phyloP scores from a whole-genome alignment of 64 coral and sea anemone species.

The Pocillopora verrucosa region DNA sequence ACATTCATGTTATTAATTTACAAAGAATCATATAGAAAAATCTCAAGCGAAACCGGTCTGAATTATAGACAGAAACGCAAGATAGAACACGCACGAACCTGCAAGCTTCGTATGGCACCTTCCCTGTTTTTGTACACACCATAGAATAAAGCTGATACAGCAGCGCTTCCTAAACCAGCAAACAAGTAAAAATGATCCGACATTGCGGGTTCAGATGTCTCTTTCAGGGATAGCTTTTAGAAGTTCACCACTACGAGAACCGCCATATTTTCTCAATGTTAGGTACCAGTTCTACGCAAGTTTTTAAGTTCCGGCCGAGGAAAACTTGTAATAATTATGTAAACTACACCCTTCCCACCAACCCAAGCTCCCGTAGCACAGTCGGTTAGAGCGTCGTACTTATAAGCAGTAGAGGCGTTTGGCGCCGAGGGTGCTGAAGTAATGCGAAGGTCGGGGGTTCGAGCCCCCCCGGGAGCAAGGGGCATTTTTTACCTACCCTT shows the following conservation, averaged over 20 bases:
- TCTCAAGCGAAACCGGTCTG: not conserved
- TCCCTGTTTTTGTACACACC: constrained; percentile 70
- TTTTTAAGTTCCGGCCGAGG: no score
- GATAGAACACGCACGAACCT: constrained; percentile 11
- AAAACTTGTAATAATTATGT: not conserved
- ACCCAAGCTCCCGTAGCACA: constrained; percentile 69
- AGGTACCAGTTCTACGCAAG: not conserved
- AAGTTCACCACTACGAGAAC: not conserved
- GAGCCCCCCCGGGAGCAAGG: constrained; percentile 60
- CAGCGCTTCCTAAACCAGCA: constrained; percentile 73
- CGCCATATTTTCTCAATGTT: constrained; percentile 1
- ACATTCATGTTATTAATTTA: no score
- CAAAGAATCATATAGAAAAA: not conserved
- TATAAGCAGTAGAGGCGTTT: constrained; percentile 60
- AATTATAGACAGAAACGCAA: no score
- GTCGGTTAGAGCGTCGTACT: constrained; percentile 80
- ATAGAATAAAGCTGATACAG: constrained; percentile 83
- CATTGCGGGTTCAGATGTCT: not conserved
- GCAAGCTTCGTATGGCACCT: constrained; percentile 36
- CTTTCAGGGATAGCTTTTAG: not conserved
- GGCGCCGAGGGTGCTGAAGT: constrained; percentile 41
- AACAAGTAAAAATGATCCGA: constrained; percentile 55
- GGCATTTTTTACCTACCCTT: constrained; percentile 9
- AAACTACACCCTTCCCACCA: not conserved
- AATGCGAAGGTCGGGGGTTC: constrained; percentile 77